Conservation (phyloP, 2,888 invertebrate genomes). For the Volucella inflata region DNA sequence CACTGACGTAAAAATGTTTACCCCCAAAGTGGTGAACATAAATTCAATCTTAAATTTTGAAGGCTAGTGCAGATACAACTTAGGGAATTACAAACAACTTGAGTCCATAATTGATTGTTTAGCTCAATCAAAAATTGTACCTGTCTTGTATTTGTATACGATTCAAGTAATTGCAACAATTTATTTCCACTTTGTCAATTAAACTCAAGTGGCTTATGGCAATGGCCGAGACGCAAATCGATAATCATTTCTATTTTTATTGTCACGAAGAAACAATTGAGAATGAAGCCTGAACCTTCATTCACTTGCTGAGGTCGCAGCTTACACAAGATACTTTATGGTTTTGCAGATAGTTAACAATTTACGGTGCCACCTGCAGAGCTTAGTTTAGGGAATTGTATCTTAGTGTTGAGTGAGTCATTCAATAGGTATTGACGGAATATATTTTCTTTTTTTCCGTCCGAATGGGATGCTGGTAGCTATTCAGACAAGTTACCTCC, state of each 20-base stretch:
- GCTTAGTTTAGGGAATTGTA: background rate
- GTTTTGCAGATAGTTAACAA: background rate
- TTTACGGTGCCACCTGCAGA: conserved; percentile 19
- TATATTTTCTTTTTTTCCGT: background rate
- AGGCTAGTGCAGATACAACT: too few relatives aligned
- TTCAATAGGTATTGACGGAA: background rate
- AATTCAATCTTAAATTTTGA: too few relatives aligned
- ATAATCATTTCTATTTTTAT: conserved; percentile 6
- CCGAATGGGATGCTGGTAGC: background rate
- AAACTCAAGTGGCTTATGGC: too few relatives aligned
- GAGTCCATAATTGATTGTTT: too few relatives aligned
- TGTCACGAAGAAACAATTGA: conserved; percentile 16
- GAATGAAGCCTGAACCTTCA: conserved; percentile 7
- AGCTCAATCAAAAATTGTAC: too few relatives aligned
- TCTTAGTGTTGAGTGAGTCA: background rate
- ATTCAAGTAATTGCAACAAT: too few relatives aligned
- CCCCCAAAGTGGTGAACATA: too few relatives aligned
- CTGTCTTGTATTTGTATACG: too few relatives aligned
- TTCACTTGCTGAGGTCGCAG: conserved; percentile 1
- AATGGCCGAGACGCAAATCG: background rate
- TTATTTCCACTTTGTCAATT: too few relatives aligned
- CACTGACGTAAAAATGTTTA: too few relatives aligned
- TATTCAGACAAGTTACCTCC: too few relatives aligned
- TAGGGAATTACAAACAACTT: too few relatives aligned
- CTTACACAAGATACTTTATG: background rate